Percentiles rank a stretch among this genome's conserved stretches.
phyloP scores from a whole-genome alignment of 2,113 vertebrate species.

The Meleagris gallopavo region DNA sequence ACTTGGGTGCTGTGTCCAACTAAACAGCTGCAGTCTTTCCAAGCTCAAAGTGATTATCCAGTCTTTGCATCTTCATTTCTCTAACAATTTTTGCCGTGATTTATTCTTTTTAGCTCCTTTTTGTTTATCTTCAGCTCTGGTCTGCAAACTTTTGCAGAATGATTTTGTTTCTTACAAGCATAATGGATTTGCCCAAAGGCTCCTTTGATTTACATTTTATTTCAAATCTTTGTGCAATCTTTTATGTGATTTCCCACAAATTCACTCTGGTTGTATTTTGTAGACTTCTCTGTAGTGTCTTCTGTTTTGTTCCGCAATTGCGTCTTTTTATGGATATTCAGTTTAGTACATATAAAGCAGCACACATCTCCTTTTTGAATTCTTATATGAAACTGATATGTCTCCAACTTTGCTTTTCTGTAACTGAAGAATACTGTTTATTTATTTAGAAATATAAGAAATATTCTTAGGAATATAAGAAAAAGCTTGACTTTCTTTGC shows the following conservation, averaged over 20 bases:
- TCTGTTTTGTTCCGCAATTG: background rate
- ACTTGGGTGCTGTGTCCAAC: background rate
- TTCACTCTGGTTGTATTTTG: background rate
- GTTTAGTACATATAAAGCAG: background rate
- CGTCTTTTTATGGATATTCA: background rate
- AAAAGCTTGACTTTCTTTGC: background rate
- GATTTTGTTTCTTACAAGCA: conserved; percentile 2
- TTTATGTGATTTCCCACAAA: conserved; percentile 10
- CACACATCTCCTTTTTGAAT: background rate
- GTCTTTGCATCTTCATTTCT: background rate
- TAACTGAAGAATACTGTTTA: background rate
- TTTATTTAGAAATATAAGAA: background rate
- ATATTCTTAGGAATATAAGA: background rate
- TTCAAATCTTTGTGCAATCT: conserved; percentile 1
- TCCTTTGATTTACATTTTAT: conserved; percentile 1
- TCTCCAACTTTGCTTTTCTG: background rate
- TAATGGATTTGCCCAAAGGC: background rate
- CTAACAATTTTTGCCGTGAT: background rate
- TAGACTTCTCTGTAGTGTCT: background rate
- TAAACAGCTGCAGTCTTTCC: background rate
- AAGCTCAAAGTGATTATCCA: background rate
- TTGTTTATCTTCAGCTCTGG: background rate
- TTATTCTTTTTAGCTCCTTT: background rate
- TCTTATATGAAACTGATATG: background rate
- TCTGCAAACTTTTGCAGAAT: background rate